A percentile compares a stretch with the other conserved stretches of the same genome.
Conservation (phyloP, 2,797 vertebrate species). For the Cetoscarus ocellatus region DNA sequence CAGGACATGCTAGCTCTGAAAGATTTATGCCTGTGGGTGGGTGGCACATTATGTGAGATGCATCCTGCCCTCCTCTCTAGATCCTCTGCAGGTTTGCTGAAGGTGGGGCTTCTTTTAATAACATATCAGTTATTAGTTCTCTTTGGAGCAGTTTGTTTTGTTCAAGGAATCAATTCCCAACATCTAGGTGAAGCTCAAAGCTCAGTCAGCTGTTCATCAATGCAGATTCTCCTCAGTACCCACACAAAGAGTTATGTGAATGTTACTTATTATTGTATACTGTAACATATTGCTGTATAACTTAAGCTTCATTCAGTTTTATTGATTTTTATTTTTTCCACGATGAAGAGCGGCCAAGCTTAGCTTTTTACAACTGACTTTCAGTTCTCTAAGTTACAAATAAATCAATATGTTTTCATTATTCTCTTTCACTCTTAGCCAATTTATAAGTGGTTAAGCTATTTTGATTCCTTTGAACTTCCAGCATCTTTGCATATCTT, state of each 20-base stretch:
- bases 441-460: too few species aligned
- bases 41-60: slow-evolving; percentile 65
- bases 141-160: not conserved
- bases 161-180: not conserved
- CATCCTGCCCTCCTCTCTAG: slow-evolving; percentile 54
- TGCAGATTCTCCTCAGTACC: not conserved
- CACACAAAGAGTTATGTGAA: too few species aligned
- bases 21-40: slow-evolving; percentile 75
- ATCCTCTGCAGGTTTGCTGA: slow-evolving; percentile 52
- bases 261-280: too few species aligned
- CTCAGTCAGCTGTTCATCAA: not conserved
- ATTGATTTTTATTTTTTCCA: too few species aligned
- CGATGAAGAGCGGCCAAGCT: too few species aligned
- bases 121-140: slow-evolving; percentile 22
- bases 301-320: too few species aligned
- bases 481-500: not conserved
- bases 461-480: not conserved
- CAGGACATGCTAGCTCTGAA: slow-evolving; percentile 75
- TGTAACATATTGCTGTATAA: too few species aligned
- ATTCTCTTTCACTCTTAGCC: too few species aligned
- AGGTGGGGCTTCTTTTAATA: slow-evolving; percentile 23
- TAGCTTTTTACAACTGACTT: too few species aligned
- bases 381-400: too few species aligned
- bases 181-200: not conserved
- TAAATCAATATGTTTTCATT: too few species aligned